Conservation (phyloP, 2,888 invertebrate species). For the Pandemis cinnamomeana region DNA sequence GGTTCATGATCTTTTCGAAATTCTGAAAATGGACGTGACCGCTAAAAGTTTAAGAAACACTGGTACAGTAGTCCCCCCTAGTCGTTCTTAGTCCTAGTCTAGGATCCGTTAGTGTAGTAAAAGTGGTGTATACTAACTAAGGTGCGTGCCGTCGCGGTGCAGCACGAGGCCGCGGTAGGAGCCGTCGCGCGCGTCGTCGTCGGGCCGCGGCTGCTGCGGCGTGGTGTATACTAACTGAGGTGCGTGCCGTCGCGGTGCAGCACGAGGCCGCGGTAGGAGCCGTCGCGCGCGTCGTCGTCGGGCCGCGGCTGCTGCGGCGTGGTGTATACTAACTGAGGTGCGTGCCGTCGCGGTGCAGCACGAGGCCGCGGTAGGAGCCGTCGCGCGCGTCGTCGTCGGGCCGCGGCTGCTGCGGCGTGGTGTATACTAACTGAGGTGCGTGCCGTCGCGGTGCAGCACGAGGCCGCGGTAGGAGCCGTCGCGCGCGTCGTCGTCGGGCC, state of each 20-base stretch:
- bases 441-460: constrained; percentile 74
- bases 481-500: constrained; percentile 45
- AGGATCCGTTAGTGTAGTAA: no score
- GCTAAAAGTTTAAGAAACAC: no score
- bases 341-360: constrained; percentile 75
- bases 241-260: constrained; percentile 77
- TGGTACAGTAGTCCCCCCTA: no score
- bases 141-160: constrained; percentile 77
- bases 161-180: constrained; percentile 73
- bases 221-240: constrained; percentile 57
- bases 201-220: constrained; percentile 58
- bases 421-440: constrained; percentile 66
- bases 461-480: constrained; percentile 77
- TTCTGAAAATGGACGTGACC: no score
- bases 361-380: constrained; percentile 75
- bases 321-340: constrained; percentile 66
- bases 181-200: constrained; percentile 60
- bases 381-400: constrained; percentile 52
- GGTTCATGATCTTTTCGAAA: no score
- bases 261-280: constrained; percentile 75
- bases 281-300: constrained; percentile 56
- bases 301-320: constrained; percentile 65
- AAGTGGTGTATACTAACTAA: constrained; percentile 54
- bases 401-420: constrained; percentile 67
- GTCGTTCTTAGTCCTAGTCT: no score